Evolutionary conservation across 2,888 invertebrate species (phyloP).

Genomic region (Synanthedon myopaeformis): DNA sequence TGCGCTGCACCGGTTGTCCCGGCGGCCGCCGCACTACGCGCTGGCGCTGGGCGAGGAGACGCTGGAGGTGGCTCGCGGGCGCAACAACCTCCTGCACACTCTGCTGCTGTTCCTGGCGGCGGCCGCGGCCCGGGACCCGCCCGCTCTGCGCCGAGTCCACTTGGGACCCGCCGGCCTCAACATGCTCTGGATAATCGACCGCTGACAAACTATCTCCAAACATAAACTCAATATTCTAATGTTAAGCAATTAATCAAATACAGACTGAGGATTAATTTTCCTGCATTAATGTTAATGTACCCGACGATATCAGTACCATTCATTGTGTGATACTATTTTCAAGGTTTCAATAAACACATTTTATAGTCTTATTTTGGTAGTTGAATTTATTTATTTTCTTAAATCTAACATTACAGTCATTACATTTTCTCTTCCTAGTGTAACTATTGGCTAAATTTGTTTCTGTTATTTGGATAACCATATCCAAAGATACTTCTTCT

Average conservation of each 20-base stretch:
- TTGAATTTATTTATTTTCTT: no score
- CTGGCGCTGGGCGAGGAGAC: constrained; percentile 68
- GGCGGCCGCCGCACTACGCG: constrained; percentile 78
- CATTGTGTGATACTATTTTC: no score
- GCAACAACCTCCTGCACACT: constrained; percentile 90
- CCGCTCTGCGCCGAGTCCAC: constrained; percentile 37
- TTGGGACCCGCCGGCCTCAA: constrained; percentile 73
- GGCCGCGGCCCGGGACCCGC: constrained; percentile 75
- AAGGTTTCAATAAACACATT: no score
- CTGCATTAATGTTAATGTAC: no score
- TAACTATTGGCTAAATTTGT: no score
- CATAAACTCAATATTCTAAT: neutral
- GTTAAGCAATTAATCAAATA: neutral
- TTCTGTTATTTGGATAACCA: no score
- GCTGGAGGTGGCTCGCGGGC: constrained; percentile 58
- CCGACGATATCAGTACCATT: no score
- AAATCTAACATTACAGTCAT: no score
- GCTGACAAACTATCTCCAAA: constrained; percentile 19
- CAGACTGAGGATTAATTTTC: neutral
- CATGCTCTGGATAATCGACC: constrained; percentile 83
- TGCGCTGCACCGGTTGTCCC: constrained; percentile 67
- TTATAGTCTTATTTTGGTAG: no score
- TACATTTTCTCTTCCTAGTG: no score
- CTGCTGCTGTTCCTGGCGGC: constrained; percentile 86
- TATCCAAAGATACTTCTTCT: no score